Evolutionary conservation across 2,888 invertebrate species (phyloP).

Genomic region (Macropis europaea): DNA sequence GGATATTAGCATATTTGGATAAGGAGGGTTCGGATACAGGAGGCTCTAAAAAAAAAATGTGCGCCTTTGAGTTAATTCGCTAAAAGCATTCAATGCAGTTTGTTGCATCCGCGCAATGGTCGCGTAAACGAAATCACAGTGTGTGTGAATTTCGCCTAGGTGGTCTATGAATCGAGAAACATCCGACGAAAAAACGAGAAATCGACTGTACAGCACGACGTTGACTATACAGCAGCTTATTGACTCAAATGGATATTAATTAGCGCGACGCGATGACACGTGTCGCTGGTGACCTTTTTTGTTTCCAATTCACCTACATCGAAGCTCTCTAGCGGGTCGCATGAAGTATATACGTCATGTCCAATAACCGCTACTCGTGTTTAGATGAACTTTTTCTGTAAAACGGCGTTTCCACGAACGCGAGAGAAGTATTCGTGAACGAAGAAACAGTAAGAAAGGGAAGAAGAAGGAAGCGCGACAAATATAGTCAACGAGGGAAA

Average conservation of each 20-base stretch:
- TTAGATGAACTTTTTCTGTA: neutral
- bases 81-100: neutral
- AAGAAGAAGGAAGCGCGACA: too few relatives aligned
- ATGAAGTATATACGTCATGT: neutral
- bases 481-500: too few relatives aligned
- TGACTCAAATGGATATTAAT: conserved; percentile 18
- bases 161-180: neutral
- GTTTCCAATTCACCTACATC: neutral
- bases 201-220: neutral
- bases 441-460: too few relatives aligned
- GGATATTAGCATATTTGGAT: too few relatives aligned
- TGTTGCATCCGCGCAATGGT: neutral
- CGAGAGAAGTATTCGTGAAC: too few relatives aligned
- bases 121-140: neutral
- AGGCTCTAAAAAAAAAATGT: too few relatives aligned
- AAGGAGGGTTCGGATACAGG: too few relatives aligned
- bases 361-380: neutral
- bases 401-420: too few relatives aligned
- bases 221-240: conserved; percentile 13
- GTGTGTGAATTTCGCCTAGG: neutral
- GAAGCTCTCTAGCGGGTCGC: neutral
- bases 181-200: neutral
- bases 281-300: conserved; percentile 1
- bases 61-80: too few relatives aligned
- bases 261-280: neutral